A percentile compares a stretch with the other conserved stretches of the same genome.
These are phyloP conservation scores for Zaprionus camerounensis DNA, from an alignment of 1,140 invertebrate genomes.

Conservation along the genomic window DNA sequence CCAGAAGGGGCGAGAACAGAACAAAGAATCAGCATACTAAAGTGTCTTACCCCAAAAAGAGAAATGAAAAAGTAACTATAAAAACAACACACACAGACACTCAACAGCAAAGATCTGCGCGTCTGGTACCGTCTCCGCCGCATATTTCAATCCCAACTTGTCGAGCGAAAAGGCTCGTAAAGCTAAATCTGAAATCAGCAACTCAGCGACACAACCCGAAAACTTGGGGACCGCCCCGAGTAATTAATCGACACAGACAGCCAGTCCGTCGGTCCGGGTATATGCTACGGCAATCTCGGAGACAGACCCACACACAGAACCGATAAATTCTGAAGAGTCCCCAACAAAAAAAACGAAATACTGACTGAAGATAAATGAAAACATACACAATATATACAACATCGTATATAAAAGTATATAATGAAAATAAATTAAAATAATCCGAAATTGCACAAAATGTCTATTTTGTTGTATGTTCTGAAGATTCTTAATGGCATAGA, in stretches of 20 bases:
- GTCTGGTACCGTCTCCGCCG: conserved; percentile 68
- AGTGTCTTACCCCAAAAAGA: conserved; percentile 61
- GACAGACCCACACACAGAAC: conserved; percentile 14
- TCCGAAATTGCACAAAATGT: not conserved
- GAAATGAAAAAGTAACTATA: conserved; percentile 39
- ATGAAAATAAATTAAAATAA: not conserved
- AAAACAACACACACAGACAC: too few relatives aligned
- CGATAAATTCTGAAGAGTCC: conserved; percentile 9
- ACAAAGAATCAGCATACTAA: conserved; percentile 53
- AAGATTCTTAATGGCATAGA: not conserved
- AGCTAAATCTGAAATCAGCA: conserved; percentile 75
- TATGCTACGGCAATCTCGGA: conserved; percentile 5
- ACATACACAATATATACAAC: conserved; percentile 18
- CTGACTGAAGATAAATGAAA: conserved; percentile 14
- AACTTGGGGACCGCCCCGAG: conserved; percentile 35
- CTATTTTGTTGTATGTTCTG: not conserved
- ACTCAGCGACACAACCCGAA: conserved; percentile 47
- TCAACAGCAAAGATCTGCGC: conserved; percentile 23
- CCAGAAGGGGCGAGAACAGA: conserved; percentile 24
- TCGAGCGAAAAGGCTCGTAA: conserved; percentile 77
- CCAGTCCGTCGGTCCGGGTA: conserved; percentile 10
- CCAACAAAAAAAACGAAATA: conserved; percentile 22
- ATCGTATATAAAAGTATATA: not conserved
- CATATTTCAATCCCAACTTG: conserved; percentile 73
- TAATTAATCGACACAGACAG: conserved; percentile 71